Percentiles rank a stretch among this genome's conserved stretches.
Evolutionary conservation across 2,888 invertebrate genomes (phyloP).

Genomic region (Empis livida): DNA sequence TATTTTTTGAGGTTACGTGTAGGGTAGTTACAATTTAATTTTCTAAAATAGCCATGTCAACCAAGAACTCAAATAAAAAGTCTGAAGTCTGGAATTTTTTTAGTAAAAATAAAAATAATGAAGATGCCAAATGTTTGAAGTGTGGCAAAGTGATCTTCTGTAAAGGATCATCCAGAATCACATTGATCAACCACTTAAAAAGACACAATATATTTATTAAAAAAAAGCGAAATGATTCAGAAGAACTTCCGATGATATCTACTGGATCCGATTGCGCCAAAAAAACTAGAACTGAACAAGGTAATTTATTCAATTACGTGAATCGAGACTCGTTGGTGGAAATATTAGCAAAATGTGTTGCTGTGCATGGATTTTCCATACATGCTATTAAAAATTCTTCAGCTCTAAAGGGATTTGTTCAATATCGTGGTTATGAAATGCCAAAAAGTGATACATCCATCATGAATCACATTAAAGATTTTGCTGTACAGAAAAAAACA

Average conservation of each 20-base stretch:
- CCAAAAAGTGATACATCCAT: constrained; percentile 1
- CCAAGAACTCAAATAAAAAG: not conserved
- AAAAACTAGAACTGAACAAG: not conserved
- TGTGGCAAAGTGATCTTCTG: not conserved
- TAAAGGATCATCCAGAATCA: not conserved
- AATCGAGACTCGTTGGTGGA: not conserved
- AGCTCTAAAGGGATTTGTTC: not conserved
- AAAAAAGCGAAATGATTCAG: not conserved
- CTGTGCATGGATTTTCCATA: constrained; percentile 1
- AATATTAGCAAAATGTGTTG: not conserved
- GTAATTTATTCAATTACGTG: constrained; percentile 1
- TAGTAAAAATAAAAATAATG: not conserved
- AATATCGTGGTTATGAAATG: not conserved
- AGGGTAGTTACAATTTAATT: not conserved
- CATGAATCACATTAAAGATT: not conserved
- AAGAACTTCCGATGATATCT: not conserved
- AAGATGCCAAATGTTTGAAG: not conserved
- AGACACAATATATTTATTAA: not conserved
- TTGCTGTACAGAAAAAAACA: not conserved
- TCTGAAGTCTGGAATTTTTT: not conserved
- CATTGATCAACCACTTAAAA: not conserved
- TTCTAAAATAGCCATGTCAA: not conserved
- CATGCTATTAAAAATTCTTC: not conserved
- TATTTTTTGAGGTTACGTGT: not conserved
- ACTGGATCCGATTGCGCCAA: not conserved